Conservation (phyloP, 2,888 invertebrate species). For the Lepidonotus clava region DNA sequence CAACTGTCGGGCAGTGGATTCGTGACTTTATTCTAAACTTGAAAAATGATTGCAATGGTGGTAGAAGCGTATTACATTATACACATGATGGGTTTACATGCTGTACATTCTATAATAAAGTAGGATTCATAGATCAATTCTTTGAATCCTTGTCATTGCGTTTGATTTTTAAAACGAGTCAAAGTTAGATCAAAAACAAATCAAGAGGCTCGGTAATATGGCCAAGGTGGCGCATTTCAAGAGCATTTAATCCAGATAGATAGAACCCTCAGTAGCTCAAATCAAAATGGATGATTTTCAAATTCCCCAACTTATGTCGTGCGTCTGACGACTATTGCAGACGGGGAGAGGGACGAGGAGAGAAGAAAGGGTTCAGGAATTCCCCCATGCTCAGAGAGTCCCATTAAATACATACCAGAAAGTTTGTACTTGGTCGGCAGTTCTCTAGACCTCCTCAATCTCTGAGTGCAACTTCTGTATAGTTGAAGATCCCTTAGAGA, state of each 20-base stretch:
- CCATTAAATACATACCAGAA: background rate
- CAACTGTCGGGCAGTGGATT: too few relatives aligned
- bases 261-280: background rate
- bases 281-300: background rate
- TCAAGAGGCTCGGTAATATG: background rate
- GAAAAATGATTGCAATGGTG: too few relatives aligned
- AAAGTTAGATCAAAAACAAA: too few relatives aligned
- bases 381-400: too few relatives aligned
- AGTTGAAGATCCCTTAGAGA: background rate
- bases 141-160: too few relatives aligned
- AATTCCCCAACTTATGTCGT: background rate
- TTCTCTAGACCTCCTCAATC: background rate
- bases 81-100: too few relatives aligned
- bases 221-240: too few relatives aligned
- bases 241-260: background rate
- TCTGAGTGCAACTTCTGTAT: background rate
- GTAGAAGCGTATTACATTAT: too few relatives aligned
- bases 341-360: background rate
- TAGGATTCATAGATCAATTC: too few relatives aligned
- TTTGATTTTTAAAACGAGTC: too few relatives aligned
- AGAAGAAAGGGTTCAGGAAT: background rate
- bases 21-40: too few relatives aligned
- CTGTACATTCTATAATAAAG: too few relatives aligned
- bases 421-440: background rate
- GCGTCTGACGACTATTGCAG: background rate